Conservation (phyloP, 2,888 invertebrate species). For the Resseliella maxima region DNA sequence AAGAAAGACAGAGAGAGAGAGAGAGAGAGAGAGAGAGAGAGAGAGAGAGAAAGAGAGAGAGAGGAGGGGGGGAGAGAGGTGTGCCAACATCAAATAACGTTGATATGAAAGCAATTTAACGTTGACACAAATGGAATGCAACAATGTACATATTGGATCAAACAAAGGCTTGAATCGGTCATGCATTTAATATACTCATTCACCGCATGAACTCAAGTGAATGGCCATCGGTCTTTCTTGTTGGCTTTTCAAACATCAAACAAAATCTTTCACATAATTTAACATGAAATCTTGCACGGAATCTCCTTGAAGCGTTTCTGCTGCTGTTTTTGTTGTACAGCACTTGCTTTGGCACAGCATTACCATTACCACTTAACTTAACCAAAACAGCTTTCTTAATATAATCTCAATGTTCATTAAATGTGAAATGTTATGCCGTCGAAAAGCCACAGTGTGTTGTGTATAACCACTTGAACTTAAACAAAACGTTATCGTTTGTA, state of each 20-base stretch:
- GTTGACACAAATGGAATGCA: background rate
- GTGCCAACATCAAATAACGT: no score
- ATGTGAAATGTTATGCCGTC: background rate
- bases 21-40: no score
- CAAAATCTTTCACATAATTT: background rate
- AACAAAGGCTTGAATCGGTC: no score
- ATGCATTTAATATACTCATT: no score
- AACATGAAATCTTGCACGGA: no score
- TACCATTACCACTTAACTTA: background rate
- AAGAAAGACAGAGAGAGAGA: no score
- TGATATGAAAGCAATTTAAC: no score
- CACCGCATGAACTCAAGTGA: background rate
- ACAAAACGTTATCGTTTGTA: background rate
- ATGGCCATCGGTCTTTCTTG: background rate
- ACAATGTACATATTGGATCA: no score
- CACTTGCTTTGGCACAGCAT: background rate
- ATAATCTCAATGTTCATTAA: conserved; percentile 1
- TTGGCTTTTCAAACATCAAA: background rate
- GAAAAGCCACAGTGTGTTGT: background rate
- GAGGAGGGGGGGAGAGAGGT: no score
- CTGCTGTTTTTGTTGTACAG: background rate
- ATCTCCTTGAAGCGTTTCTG: background rate
- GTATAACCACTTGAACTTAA: background rate
- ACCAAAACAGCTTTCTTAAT: background rate
- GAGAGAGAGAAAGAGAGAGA: no score